Base-by-base conservation (phyloP, 2,797 vertebrate species). In the Cossypha heuglini region DNA sequence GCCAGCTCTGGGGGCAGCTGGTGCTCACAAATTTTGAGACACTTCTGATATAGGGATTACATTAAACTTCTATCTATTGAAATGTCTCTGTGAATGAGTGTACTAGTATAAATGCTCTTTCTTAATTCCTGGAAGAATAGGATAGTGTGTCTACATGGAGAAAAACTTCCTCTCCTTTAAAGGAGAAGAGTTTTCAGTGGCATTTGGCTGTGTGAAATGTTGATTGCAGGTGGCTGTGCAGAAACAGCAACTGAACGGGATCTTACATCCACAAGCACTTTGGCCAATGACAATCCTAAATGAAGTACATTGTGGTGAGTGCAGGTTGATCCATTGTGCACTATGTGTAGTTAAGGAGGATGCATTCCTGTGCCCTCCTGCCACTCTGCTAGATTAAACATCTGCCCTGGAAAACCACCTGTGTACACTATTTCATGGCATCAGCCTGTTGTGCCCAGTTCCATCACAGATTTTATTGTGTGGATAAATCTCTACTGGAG, bases 41-140 rank as follows among this genome's bases (percentile, higher is more conserved):
- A 68, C 57, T 96, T 96, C 72, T 91, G 61, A 83, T 95, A 67
- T 9, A 86, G 38, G 80, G 85, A 93, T 93, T 72, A 29, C 76
- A 78, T 94, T 90, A 94, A 73, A 90, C 82, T 91, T 86, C 78
- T 81, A 49, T 92, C 86, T 95, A 96, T 94, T 96, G 87, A 96
- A 93, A 90, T 90, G 66, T 49, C 49, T 66, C 24, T 88, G 40
- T 97, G 93, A 96, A 94, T 69, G 73, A 86, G 67, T 37, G 40
- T 49, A 40, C 55, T 57, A 42, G n/a, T 84, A 86, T 94, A 97
- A 94, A 94, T 75, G 64, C 57, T 83, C 73, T 94, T 93, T 84
- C 87, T 95, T 94, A 89, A 84, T 93, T 94, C 66, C 43, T 77
- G 40, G 62, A 45, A 96, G 76, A 97, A 95, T 62, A 91, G 79